Percentiles rank a stretch among this genome's conserved stretches.
Evolutionary conservation across 2,113 vertebrate species (phyloP).

Genomic region (Ctenomys sociabilis): DNA sequence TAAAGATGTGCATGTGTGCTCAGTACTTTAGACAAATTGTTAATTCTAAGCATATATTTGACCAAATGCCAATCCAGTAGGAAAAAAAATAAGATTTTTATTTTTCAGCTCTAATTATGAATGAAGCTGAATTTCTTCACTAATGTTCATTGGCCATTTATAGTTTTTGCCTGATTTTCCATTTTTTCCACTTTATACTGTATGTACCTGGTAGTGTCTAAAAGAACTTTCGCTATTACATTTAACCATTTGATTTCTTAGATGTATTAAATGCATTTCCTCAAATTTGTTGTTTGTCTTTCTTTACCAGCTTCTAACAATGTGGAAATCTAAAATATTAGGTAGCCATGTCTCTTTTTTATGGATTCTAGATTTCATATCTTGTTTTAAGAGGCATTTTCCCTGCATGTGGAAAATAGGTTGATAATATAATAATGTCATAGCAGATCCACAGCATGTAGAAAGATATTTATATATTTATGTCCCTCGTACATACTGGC

Average conservation of each 20-base stretch:
- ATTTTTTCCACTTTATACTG: neutral
- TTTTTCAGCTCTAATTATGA: slow-evolving; percentile 20
- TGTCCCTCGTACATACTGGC: neutral
- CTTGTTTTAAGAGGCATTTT: slow-evolving; percentile 5
- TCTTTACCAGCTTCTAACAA: neutral
- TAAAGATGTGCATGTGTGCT: too few relatives aligned
- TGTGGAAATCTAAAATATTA: neutral
- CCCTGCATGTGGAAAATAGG: neutral
- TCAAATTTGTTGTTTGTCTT: neutral
- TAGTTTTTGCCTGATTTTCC: neutral
- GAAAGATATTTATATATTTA: neutral
- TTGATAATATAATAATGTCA: neutral
- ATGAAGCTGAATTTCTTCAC: neutral
- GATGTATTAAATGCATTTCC: neutral
- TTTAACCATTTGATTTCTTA: neutral
- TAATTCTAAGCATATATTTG: slow-evolving; percentile 9
- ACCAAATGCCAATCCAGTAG: neutral
- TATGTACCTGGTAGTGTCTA: neutral
- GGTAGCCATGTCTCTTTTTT: neutral
- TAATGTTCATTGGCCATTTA: neutral
- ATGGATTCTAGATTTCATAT: neutral
- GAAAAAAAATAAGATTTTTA: neutral
- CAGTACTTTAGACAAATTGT: neutral
- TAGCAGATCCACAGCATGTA: neutral
- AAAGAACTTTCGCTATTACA: neutral